Base-by-base conservation (phyloP, 2,888 invertebrate genomes). In the Herminia tarsipennalis region DNA sequence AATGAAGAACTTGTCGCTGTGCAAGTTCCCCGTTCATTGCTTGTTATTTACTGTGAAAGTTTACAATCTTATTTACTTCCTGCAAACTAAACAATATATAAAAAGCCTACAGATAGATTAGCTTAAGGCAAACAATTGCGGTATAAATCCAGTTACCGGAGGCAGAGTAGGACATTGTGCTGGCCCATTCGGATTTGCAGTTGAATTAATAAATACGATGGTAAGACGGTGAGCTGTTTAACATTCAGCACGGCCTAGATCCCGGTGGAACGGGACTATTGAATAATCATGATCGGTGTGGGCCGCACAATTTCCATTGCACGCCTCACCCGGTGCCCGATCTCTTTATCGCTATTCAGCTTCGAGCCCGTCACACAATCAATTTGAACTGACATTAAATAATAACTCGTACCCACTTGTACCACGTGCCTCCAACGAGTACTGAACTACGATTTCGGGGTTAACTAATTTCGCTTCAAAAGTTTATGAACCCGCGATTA, bases 241-340 rank as follows among this genome's bases (percentile, higher is more conserved):
- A 75, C 76, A 86, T 86, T 86, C 86, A 78, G 71, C 62, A 65
- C 81, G 77, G 72, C 76, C 78, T 79, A 76, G 79, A 78, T 79
- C 79, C 75, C 76, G 59, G 64, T 72, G 75, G 74, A 76, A 77
- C 76, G 76, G 65, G 60, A 73, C 78, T 83, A 86, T 86, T 89
- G 88, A 89, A 89, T 89, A 88, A 88, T 87, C 86, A 88, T 86
- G 84, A 79, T 77, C 67, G 71, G 78, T 73, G 85, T 83, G 79
- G 83, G 83, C 76, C 66, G 83, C 62, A 59, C 76, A 73, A 77
- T 78, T 76, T 76, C 76, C 70, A 70, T 59, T 62, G 66, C 65
- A 56, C 56, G 63, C 53, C 58, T 59, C 54, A 49, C 51, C 42
- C 58, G 56, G 44, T 61, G 64, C 61, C 63, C 65, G 58, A 53